These are phyloP conservation scores for Phyllotreta cruciferae DNA, from an alignment of 2,888 invertebrate genomes.

Conservation along the genomic window DNA sequence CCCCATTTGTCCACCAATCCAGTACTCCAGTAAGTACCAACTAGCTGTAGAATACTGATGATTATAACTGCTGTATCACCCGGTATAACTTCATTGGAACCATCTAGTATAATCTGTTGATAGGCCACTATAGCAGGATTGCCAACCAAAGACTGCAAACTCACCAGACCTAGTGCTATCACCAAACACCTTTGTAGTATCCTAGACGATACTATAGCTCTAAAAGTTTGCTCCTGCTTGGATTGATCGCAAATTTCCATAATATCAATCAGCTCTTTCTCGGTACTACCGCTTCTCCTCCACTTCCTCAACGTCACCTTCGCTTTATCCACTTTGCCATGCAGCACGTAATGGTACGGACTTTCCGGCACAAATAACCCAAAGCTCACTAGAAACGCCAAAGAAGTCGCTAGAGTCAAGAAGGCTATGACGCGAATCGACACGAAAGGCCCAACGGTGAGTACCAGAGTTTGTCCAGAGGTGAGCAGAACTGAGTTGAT, in stretches of 20 bases:
- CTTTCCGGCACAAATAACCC: conserved; percentile 44
- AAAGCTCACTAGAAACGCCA: conserved; percentile 42
- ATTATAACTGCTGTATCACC: conserved; percentile 75
- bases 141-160: conserved; percentile 62
- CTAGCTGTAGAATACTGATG: conserved; percentile 76
- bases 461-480: conserved; percentile 38
- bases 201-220: conserved; percentile 34
- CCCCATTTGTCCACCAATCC: conserved; percentile 79
- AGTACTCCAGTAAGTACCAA: conserved; percentile 73
- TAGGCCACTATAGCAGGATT: conserved; percentile 81
- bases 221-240: conserved; percentile 25
- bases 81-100: conserved; percentile 55
- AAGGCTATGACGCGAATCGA: conserved; percentile 41
- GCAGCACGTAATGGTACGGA: conserved; percentile 41
- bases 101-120: conserved; percentile 72
- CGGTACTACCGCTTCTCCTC: conserved; percentile 31
- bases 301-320: conserved; percentile 69
- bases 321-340: conserved; percentile 64
- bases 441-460: conserved; percentile 43
- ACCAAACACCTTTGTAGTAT: conserved; percentile 51
- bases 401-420: conserved; percentile 37
- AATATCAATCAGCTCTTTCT: conserved; percentile 44
- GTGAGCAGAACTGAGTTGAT: conserved; percentile 40
- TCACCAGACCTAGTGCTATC: conserved; percentile 53
- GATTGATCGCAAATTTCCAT: conserved; percentile 37